Base-by-base conservation (phyloP, 2,797 vertebrate species). In the Lateolabrax maculatus region DNA sequence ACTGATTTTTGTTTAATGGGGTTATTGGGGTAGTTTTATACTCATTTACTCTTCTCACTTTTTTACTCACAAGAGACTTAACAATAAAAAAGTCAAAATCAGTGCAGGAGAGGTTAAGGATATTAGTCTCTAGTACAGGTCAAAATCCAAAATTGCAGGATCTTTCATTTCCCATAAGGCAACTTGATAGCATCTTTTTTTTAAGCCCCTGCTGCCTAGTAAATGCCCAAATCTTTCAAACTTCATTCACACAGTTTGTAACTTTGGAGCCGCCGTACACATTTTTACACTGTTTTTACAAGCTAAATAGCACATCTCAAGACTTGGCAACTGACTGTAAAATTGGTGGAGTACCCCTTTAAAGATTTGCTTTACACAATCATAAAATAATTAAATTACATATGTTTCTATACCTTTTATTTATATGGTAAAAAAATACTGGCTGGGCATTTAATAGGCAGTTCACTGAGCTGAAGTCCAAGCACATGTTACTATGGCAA, bases 401-500 rank as follows among this genome's bases (percentile, higher is more conserved):
- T 37, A 64, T 49, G 29, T 39, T 15, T 25, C 9, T 15, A 16
- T 23, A 31, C 16, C 11, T 43, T 27, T 49, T 70, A 29, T 68
- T 58, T 49, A 31, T 46, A 44, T 48, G 19, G 4, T 53, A 4
- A 29, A 21, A 34, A 29, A 36, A 46, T 10, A 44, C 13, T 37
- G 18, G 1, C 37, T 55, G 19, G 15, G 27, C 27, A 34, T 72
- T 56, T 31, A 61, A 69, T 21, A 36, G 21, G 34, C 6, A 37
- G 16, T 34, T 64, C 29, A 55, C 43, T 2, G 12, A 70, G 11
- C 31, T 39, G 16, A 37, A 49, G 48, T 58, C 21, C 29, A 57
- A 71, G 62, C 48, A 55, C 27, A 10, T 27, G 63, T 62, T 31
- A 15, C 69, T 25, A n/a, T 74, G 23, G 41, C 21, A 70, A 72